Evolutionary conservation across 1,140 invertebrate species (phyloP).

Genomic region (Portunus trituberculatus): DNA sequence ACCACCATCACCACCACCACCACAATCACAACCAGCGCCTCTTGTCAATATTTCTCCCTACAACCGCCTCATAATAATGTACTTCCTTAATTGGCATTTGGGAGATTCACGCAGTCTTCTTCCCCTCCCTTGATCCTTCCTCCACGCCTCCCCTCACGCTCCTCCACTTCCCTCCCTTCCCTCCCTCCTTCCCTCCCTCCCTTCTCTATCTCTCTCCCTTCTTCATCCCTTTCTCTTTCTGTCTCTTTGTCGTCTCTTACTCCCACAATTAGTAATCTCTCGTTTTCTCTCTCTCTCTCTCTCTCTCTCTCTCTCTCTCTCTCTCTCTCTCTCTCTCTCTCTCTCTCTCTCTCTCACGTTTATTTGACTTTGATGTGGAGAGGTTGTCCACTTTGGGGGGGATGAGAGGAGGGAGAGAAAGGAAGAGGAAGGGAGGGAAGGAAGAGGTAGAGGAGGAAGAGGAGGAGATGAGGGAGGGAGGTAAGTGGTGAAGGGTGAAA

Average conservation of each 20-base stretch:
- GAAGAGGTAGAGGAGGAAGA: neutral
- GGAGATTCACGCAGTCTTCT: neutral
- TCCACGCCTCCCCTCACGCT: neutral
- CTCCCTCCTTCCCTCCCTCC: neutral
- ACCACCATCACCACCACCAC: neutral
- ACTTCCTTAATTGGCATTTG: neutral
- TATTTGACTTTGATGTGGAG: constrained; percentile 22
- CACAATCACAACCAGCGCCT: neutral
- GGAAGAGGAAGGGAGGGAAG: neutral
- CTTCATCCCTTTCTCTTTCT: neutral
- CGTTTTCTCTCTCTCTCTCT: neutral
- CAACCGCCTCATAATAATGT: neutral
- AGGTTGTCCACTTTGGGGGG: neutral
- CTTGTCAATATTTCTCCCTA: neutral
- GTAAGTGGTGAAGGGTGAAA: neutral
- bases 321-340: constrained; percentile 20
- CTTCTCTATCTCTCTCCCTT: neutral
- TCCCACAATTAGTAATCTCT: neutral
- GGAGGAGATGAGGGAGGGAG: neutral
- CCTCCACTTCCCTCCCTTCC: neutral
- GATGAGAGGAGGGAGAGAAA: neutral
- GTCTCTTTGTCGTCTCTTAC: neutral
- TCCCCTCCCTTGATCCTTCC: neutral
- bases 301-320: constrained; percentile 20
- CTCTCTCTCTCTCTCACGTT: neutral